Conservation (phyloP, 2,113 vertebrate genomes). For the Podocnemis expansa region DNA sequence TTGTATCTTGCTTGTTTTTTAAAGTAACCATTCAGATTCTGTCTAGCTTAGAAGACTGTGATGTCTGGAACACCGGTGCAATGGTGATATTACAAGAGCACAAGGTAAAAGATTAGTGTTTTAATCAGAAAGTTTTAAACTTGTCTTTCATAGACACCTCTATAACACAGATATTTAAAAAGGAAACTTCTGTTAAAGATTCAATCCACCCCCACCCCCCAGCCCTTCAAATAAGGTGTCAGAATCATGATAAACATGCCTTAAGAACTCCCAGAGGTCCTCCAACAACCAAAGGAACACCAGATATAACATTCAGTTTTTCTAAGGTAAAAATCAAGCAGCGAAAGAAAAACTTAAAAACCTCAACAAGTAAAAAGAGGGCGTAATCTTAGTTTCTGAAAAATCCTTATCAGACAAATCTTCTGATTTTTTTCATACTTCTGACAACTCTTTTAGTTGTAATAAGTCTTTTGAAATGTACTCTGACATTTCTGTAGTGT, state of each 20-base stretch:
- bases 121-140: neutral
- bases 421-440: neutral
- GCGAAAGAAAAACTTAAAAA: neutral
- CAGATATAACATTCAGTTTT: neutral
- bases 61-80: neutral
- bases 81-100: constrained; percentile 4
- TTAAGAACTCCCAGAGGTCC: neutral
- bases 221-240: neutral
- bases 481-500: neutral
- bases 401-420: neutral
- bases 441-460: neutral
- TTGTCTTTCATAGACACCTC: neutral
- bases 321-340: neutral
- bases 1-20: neutral
- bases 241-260: neutral
- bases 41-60: neutral
- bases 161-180: neutral
- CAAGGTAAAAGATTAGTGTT: constrained; percentile 27
- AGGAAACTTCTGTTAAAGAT: neutral
- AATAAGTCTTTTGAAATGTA: neutral
- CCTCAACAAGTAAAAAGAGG: neutral
- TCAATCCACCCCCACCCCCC: neutral
- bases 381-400: neutral
- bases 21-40: neutral
- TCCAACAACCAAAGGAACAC: neutral